Evolutionary conservation across 2,113 vertebrate genomes (phyloP), one percentile per base, ranked within the genome.

Genomic region (Oreochromis niloticus): DNA sequence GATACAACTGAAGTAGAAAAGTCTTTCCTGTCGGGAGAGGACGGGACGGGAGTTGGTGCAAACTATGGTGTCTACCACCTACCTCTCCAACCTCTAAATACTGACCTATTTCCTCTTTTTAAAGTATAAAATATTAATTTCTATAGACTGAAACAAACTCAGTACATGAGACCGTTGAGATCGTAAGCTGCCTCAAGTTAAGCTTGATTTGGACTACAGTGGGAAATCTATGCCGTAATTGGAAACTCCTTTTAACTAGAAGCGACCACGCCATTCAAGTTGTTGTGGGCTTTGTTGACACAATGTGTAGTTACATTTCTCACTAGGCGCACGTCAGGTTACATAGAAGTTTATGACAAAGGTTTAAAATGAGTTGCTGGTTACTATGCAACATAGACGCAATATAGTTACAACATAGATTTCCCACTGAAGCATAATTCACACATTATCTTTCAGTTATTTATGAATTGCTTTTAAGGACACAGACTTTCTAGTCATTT

Each of bases 321-420:
- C 61, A 39, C 61, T n/a, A 13, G 61, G 34, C 1, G 19, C 10
- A 39, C 10, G 0, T 0, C 34, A 13, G 0, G 3, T 66, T 66
- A 66, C 0, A 66, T 0, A 36, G 61, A n/a, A 39, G 17, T 32
- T 39, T 12, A 39, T 66, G 6, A n/a, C 17, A 66, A 66, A 66
- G 34, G 17, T n/a, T 39, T 39, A n/a, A 39, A 66, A 66, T 39
- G 61, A 39, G 32, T n/a, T 39, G 6, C 61, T 66, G 32, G 32
- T 66, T 39, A 2, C 9, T 36, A 0, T 17, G 0, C 61, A 36
- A 36, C 61, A 36, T 0, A 12, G 0, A 63, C 2, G 2, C 59
- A 63, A n/a, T n/a, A n/a, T 66, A 0, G 17, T 63, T 36, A 63
- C 32, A 36, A 63, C 59, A 36, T 0, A 36, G 32, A 66, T 66